Evolutionary conservation across 2,888 invertebrate species (phyloP), one percentile per base, ranked within the genome.

Genomic region (Tribolium freemani): DNA sequence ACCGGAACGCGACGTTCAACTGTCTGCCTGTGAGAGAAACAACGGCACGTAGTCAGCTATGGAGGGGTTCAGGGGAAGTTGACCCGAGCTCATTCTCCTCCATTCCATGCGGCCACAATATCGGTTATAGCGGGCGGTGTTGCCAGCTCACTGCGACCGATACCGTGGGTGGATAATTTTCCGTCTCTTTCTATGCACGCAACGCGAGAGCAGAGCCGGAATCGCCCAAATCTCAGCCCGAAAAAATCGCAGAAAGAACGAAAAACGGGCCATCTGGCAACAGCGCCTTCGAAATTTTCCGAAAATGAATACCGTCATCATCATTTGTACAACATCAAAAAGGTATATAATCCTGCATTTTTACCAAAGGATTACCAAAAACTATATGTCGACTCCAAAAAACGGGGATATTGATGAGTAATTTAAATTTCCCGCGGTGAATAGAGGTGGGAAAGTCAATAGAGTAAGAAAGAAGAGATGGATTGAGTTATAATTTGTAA

Each of bases 41-140:
- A 90, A 89, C 90, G 90, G 88, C 88, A 84, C 84, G 85, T 84
- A 84, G 84, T 80, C 83, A 79, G 87, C 77, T 69, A 78, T 80
- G 81, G 81, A 77, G 88, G 88, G 87, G 88, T 87, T 88, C 88
- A 89, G 90, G 90, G 90, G 89, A 89, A 89, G 89, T 89, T 84
- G 84, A 84, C 85, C 85, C 84, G 85, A 85, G 84, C 81, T 82
- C 81, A 84, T 85, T 84, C 83, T 84, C 86, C 85, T 85, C 85
- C 85, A 84, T 85, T 84, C 85, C 84, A 83, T 84, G 85, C 86
- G 86, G 86, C 87, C 86, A 87, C 87, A 87, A 87, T 88, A 87
- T 87, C 87, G 87, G 87, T 87, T 86, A 86, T 85, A 84, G 84
- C 84, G 79, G 79, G 84, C 86, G 81, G 73, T 78, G 87, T 87